phyloP scores from a whole-genome alignment of 2,888 invertebrate species.

The Ypsolopha sequella region DNA sequence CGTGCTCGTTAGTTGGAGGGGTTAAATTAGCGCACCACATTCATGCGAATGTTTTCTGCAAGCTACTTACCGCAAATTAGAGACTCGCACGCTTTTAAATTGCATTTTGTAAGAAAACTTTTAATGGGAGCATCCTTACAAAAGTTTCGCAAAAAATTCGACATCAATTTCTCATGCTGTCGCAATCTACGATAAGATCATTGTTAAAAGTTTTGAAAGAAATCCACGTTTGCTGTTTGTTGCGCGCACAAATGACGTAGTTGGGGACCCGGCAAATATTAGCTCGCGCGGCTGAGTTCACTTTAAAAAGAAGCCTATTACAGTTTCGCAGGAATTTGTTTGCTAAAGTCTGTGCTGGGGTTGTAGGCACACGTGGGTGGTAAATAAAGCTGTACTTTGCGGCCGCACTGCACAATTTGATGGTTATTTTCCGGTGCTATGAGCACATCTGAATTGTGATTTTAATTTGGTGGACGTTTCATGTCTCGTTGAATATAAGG shows the following conservation, averaged over 20 bases:
- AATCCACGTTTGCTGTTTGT: not conserved
- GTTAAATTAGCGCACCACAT: slow-evolving; percentile 43
- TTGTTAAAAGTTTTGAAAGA: slow-evolving; percentile 2
- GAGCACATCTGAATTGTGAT: no score
- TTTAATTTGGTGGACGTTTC: no score
- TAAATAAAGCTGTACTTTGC: not conserved
- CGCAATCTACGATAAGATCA: not conserved
- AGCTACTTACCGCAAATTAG: slow-evolving; percentile 18
- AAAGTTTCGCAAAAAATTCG: not conserved
- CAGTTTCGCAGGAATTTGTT: slow-evolving; percentile 8
- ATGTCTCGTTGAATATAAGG: no score
- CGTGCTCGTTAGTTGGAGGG: slow-evolving; percentile 58
- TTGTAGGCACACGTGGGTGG: not conserved
- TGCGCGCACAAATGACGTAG: not conserved
- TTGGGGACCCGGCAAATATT: slow-evolving; percentile 4
- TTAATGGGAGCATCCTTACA: not conserved
- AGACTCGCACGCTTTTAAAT: no score
- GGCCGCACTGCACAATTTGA: not conserved
- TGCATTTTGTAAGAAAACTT: slow-evolving; percentile 11
- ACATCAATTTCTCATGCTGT: not conserved
- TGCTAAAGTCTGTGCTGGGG: slow-evolving; percentile 3
- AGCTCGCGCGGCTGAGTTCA: slow-evolving; percentile 1
- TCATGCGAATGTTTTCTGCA: not conserved
- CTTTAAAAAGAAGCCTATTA: slow-evolving; percentile 7
- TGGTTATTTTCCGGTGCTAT: not conserved